These are phyloP conservation scores for Heliconius congener DNA, from an alignment of 1,140 invertebrate species.

Conservation along the genomic window DNA sequence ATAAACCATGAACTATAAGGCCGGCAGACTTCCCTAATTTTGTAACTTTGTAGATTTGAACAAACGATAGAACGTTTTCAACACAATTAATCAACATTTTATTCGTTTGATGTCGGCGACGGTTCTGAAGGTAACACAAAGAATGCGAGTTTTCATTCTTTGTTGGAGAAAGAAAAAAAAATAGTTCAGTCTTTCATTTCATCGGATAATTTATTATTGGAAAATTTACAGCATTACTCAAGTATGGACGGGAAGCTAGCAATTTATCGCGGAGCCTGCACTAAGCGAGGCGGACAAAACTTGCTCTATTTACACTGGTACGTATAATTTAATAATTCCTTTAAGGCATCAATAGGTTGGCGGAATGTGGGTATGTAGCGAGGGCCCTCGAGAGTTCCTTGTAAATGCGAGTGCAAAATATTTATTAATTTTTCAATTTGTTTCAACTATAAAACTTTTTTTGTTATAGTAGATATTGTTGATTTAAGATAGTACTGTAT, in stretches of 20 bases:
- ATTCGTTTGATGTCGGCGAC: constrained; percentile 13
- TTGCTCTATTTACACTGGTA: constrained; percentile 18
- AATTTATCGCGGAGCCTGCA: constrained; percentile 9
- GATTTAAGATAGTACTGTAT: too few species aligned
- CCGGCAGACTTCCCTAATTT: not conserved
- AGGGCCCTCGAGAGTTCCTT: not conserved
- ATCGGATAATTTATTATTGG: constrained; percentile 6
- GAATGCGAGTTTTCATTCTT: not conserved
- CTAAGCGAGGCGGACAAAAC: not conserved
- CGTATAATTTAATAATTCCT: constrained; percentile 12
- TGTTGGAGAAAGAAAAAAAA: not conserved
- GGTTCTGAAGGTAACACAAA: not conserved
- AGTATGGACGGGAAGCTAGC: constrained; percentile 3
- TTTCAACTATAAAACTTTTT: not conserved
- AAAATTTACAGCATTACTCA: constrained; percentile 15
- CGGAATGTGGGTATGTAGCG: not conserved
- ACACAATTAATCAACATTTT: constrained; percentile 28
- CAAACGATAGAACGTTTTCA: constrained; percentile 24
- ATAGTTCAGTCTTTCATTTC: not conserved
- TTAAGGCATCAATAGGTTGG: not conserved
- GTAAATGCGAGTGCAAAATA: not conserved
- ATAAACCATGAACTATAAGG: not conserved
- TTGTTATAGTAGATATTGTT: not conserved
- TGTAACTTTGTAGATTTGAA: constrained; percentile 24
- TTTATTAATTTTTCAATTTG: not conserved